These are phyloP conservation scores for Stegastes partitus DNA, from an alignment of 2,113 vertebrate species.

Conservation along the genomic window DNA sequence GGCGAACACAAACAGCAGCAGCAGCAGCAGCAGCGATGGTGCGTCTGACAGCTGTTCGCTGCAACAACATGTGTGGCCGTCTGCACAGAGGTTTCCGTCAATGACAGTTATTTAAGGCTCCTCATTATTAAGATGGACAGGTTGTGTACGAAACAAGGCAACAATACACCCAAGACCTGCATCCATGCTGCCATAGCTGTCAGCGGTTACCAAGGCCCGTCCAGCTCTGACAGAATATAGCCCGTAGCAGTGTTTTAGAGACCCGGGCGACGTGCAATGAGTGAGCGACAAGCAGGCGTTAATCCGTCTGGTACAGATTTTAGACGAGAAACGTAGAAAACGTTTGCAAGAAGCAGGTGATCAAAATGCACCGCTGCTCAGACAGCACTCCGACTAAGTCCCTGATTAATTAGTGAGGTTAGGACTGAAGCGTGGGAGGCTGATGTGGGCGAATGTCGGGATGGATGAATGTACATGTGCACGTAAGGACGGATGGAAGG, in stretches of 20 bases:
- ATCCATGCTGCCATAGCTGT: conserved; percentile 20
- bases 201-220: conserved; percentile 61
- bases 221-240: conserved; percentile 43
- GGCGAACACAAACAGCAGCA: conserved; percentile 33
- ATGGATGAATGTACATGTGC: conserved; percentile 43
- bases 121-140: conserved; percentile 55
- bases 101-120: conserved; percentile 18
- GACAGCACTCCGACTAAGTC: conserved; percentile 48
- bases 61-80: conserved; percentile 30
- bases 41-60: conserved; percentile 30
- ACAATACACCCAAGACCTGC: conserved; percentile 31
- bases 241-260: conserved; percentile 47
- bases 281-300: conserved; percentile 52
- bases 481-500: conserved; percentile 21
- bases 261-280: neutral
- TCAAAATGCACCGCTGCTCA: conserved; percentile 55
- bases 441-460: conserved; percentile 40
- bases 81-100: conserved; percentile 14
- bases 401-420: conserved; percentile 69
- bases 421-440: conserved; percentile 57
- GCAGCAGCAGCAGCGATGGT: too few species aligned
- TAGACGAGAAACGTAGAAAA: conserved; percentile 42
- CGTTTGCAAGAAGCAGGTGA: conserved; percentile 60
- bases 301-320: conserved; percentile 61
- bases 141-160: conserved; percentile 21